Evolutionary conservation across 2,113 vertebrate species (phyloP), one percentile per base, ranked within the genome.

Genomic region (Phyllostomus hastatus): DNA sequence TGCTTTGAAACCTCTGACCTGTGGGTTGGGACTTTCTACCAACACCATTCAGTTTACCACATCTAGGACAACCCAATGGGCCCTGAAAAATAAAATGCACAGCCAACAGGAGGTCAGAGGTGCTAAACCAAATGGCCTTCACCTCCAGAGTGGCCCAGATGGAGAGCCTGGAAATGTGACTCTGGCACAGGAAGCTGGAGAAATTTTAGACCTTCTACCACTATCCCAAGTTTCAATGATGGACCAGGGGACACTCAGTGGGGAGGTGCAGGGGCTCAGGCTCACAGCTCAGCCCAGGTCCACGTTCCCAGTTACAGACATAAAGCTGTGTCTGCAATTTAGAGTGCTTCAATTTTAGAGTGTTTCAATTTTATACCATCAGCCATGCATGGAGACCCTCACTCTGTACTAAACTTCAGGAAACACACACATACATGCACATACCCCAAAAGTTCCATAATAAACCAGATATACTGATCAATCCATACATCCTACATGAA

Each of bases 31-130:
- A 43, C 35, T 31, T 80, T 38, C 64, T 17, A 54, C 72, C 8
- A 28, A 38, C 22, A 10, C 11, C 0, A 0, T 10, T 35, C 19
- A 17, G 46, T 80, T 10, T 20, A 38, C 52, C 81, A 43, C 6
- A 16, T 19, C 12, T 19, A 10, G 1, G 41, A n/a, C 1, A 31
- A 33, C 14, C 66, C 41, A 35, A 2, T 0, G 1, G 54, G 12
- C 19, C 19, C 8, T 20, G 26, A 43, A 35, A 19, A 19, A 52
- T 52, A 52, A 52, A 52, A 59, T 31, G 28, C 20, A 12, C 0
- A 5, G 94, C 26, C 22, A 6, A 4, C 2, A 33, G 46, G 41
- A n/a, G 33, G 50, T 10, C 35, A 0, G 41, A 16, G 26, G 24
- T 20, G 9, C 16, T 72, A n/a, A 5, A 7, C 4, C 5, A 66